Percentiles rank a stretch among this genome's conserved stretches.
These are phyloP conservation scores for Lophius americanus DNA, from an alignment of 2,797 vertebrate genomes.

Conservation along the genomic window DNA sequence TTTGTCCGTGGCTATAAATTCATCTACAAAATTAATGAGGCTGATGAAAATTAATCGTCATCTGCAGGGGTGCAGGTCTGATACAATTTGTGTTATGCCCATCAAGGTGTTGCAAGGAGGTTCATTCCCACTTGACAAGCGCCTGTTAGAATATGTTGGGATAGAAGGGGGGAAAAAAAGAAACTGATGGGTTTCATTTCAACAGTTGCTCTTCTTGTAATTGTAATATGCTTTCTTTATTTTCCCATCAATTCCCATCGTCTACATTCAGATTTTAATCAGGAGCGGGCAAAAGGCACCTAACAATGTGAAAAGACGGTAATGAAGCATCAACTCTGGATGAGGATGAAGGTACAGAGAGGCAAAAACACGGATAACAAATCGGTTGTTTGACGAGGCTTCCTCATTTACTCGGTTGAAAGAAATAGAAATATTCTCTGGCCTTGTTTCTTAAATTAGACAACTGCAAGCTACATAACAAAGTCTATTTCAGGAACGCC, in stretches of 20 bases:
- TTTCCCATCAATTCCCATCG: constrained; percentile 33
- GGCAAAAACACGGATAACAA: constrained; percentile 35
- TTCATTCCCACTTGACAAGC: constrained; percentile 31
- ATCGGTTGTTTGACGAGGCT: constrained; percentile 42
- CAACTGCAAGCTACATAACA: constrained; percentile 53
- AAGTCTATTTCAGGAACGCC: constrained; percentile 54
- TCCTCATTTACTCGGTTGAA: constrained; percentile 64
- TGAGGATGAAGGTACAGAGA: constrained; percentile 14
- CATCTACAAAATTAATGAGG: constrained; percentile 80
- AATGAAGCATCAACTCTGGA: constrained; percentile 26
- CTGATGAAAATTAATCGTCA: constrained; percentile 76
- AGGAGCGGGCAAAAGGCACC: constrained; percentile 19
- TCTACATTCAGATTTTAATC: constrained; percentile 50
- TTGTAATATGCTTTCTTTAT: constrained; percentile 35
- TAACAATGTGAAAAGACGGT: constrained; percentile 37
- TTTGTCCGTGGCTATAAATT: constrained; percentile 79
- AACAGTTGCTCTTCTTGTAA: constrained; percentile 18
- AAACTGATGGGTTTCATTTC: constrained; percentile 39
- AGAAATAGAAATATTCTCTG: constrained; percentile 57
- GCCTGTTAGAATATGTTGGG: not conserved
- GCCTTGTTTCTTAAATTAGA: constrained; percentile 64
- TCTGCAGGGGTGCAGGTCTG: constrained; percentile 45
- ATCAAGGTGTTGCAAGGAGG: constrained; percentile 50
- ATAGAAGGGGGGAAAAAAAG: not conserved
- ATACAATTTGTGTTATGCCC: constrained; percentile 49